phyloP scores from a whole-genome alignment of 2,797 vertebrate species.

The Picus viridis region DNA sequence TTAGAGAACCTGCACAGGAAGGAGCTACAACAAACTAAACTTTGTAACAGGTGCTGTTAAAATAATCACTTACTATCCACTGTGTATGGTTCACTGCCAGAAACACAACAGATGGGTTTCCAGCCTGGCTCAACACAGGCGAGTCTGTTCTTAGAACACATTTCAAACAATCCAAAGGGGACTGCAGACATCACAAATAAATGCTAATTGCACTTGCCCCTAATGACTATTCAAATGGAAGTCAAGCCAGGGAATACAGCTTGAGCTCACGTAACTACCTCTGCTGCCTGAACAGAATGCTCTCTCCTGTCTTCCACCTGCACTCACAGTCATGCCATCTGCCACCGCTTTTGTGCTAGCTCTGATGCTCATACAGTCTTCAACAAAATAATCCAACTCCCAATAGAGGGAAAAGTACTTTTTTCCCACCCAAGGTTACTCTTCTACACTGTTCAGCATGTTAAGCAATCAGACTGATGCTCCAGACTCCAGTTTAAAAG shows the following conservation, averaged over 20 bases:
- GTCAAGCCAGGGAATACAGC: not conserved
- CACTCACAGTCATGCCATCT: not conserved
- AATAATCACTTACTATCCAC: not conserved
- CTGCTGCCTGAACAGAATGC: not conserved
- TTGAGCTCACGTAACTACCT: not conserved
- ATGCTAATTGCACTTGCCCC: not conserved
- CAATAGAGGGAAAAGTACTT: not conserved
- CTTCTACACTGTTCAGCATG: not conserved
- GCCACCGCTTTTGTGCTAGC: not conserved
- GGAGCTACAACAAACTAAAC: not conserved
- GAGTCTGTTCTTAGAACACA: not conserved
- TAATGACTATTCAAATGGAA: not conserved
- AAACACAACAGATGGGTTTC: not conserved
- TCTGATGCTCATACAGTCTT: not conserved
- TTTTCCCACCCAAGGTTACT: accelerated
- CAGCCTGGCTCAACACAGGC: not conserved
- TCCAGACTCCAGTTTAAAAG: not conserved
- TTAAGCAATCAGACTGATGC: not conserved
- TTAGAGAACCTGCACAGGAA: not conserved
- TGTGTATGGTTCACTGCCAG: not conserved
- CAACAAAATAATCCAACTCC: not conserved
- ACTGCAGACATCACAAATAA: not conserved
- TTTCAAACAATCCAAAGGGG: not conserved
- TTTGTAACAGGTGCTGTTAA: not conserved
- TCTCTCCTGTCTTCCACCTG: not conserved